These are phyloP conservation scores for Tipula confusa DNA, from an alignment of 2,888 invertebrate genomes.

Conservation along the genomic window DNA sequence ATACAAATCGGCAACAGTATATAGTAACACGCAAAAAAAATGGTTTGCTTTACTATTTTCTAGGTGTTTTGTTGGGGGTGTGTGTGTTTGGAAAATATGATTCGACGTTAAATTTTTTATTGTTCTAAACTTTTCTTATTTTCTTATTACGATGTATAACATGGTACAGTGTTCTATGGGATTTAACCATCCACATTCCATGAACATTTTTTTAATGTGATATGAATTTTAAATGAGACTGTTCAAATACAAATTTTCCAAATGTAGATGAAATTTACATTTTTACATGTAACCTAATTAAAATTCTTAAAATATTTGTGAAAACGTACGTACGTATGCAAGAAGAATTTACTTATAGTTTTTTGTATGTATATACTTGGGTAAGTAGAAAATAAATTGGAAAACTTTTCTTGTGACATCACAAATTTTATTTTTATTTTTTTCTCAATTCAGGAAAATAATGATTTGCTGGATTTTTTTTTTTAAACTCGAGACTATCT, in stretches of 20 bases:
- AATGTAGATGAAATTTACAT: not conserved
- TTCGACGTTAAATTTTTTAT: not conserved
- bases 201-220: not conserved
- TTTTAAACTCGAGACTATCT: not conserved
- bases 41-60: not conserved
- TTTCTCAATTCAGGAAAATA: not conserved
- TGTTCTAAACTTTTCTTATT: not conserved
- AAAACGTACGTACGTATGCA: not conserved
- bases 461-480: not conserved
- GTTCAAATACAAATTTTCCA: not conserved
- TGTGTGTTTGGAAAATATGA: not conserved
- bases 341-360: not conserved
- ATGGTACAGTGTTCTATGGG: not conserved
- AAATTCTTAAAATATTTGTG: not conserved
- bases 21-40: not conserved
- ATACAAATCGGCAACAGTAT: not conserved
- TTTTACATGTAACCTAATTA: conserved; percentile 6
- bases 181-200: not conserved
- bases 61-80: not conserved
- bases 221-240: not conserved
- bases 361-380: not conserved
- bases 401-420: not conserved
- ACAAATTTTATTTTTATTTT: not conserved
- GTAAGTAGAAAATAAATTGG: not conserved
- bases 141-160: not conserved